Evolutionary conservation across 2,113 vertebrate species (phyloP), one percentile per base, ranked within the genome.

Genomic region (Phycodurus eques): DNA sequence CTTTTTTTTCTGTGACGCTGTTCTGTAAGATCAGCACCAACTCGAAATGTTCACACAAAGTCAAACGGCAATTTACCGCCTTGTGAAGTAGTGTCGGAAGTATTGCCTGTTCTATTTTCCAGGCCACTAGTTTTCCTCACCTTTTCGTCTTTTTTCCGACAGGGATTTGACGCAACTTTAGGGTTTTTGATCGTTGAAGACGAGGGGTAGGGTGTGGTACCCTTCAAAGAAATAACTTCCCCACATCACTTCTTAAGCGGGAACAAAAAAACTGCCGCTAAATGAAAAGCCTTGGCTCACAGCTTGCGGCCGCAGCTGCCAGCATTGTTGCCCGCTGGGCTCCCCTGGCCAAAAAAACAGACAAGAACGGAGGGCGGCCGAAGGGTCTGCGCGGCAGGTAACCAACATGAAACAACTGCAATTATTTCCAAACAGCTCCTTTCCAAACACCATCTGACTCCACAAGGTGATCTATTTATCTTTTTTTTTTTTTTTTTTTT

Each of bases 181-280:
- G 1, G 35, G 31, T 80, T 89, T 89, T 88, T 43, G 39, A 80
- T 90, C 87, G 85, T 86, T 85, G 80, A 87, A 76, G 84, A 78
- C 73, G 78, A 80, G 79, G 79, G 2, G 20, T 64, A 44, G 9
- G 39, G 62, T 5, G 62, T 9, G 39, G 62, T 43, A 27, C 31
- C 63, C 90, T 91, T 91, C 89, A 91, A 91, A 91, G 89, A 90
- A 89, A 90, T 90, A 88, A 88, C 90, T 91, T 89, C 88, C 88
- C 88, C 90, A 88, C 88, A 87, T 87, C 86, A 85, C 85, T 90
- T 90, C 81, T 90, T 83, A 82, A 73, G 81, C 81, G 20, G 56
- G 83, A 89, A 91, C 86, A 90, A 90, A 87, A 87, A 65, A 14
- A 81, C 80, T 81, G 76, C 74, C 75, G 73, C 74, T 77, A 90